Percentiles rank a stretch among this genome's conserved stretches.
These are phyloP conservation scores for Sterrhoptilus dennistouni DNA, from an alignment of 2,113 vertebrate genomes.

Conservation along the genomic window DNA sequence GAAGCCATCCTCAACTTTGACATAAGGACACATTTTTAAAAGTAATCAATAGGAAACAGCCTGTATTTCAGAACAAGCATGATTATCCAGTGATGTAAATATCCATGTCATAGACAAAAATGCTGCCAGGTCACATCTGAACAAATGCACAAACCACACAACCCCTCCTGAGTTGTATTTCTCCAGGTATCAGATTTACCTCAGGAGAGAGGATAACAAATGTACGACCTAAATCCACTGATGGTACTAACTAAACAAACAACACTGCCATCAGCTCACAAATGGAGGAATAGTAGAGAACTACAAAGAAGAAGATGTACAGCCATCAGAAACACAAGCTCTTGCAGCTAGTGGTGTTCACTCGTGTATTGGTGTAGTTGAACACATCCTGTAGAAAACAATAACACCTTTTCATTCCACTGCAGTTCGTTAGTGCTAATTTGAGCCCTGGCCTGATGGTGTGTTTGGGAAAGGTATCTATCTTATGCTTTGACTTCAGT, in stretches of 20 bases:
- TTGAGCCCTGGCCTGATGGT: neutral
- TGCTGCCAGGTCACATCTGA: neutral
- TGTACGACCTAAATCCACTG: neutral
- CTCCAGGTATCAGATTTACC: neutral
- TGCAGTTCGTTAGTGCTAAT: neutral
- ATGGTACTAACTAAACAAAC: neutral
- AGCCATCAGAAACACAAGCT: neutral
- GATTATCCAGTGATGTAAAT: neutral
- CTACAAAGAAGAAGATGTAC: neutral
- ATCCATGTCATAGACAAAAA: neutral
- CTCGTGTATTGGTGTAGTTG: rapidly evolving
- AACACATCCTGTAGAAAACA: neutral
- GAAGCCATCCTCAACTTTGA: neutral
- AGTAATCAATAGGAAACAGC: neutral
- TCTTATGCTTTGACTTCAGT: neutral
- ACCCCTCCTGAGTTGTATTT: neutral
- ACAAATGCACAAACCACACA: neutral
- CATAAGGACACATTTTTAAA: neutral
- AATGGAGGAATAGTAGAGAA: neutral
- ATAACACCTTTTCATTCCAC: neutral
- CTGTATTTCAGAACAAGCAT: neutral
- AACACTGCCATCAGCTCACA: neutral
- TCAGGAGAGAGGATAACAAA: neutral
- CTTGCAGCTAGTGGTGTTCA: neutral
- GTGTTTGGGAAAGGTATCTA: neutral